phyloP scores from a whole-genome alignment of 92 coral and sea anemone genomes.

The Pocillopora grandis region DNA sequence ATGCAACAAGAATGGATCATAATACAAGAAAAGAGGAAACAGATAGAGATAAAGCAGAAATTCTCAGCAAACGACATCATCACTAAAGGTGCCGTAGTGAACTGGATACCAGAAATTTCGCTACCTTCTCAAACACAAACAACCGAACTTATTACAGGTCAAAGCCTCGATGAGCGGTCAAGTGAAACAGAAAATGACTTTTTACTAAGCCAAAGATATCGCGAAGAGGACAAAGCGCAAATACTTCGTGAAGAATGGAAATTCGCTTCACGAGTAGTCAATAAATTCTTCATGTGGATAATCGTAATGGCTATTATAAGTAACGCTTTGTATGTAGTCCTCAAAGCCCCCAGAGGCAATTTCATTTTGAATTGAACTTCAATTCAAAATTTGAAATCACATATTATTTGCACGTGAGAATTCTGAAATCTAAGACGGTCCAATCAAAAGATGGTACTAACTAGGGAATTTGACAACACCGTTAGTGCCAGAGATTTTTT shows the following conservation, averaged over 20 bases:
- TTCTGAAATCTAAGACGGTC: background rate
- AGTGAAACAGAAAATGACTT: slow-evolving; percentile 25
- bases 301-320: slow-evolving; percentile 53
- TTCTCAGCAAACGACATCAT: slow-evolving; percentile 10
- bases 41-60: slow-evolving; percentile 38
- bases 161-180: slow-evolving; percentile 12
- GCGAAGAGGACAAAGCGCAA: slow-evolving; percentile 53
- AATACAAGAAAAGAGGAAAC: slow-evolving; percentile 61
- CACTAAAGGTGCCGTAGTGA: slow-evolving; percentile 32
- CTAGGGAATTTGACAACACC: too few relatives aligned
- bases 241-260: slow-evolving; percentile 79
- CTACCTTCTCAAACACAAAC: slow-evolving; percentile 20
- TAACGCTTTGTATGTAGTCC: slow-evolving; percentile 60
- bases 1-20: slow-evolving; percentile 64
- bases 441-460: too few relatives aligned
- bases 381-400: background rate
- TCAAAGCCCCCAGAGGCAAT: slow-evolving; percentile 78
- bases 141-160: slow-evolving; percentile 1
- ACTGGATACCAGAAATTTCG: slow-evolving; percentile 48
- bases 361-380: background rate
- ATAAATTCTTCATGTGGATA: slow-evolving; percentile 78
- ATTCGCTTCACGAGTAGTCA: slow-evolving; percentile 78
- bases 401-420: background rate
- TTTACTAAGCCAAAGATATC: slow-evolving; percentile 45
- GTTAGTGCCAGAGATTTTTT: too few relatives aligned